A percentile compares a stretch with the other conserved stretches of the same genome.
phyloP scores from a whole-genome alignment of 2,888 invertebrate genomes.

The Tuberolachnus salignus region DNA sequence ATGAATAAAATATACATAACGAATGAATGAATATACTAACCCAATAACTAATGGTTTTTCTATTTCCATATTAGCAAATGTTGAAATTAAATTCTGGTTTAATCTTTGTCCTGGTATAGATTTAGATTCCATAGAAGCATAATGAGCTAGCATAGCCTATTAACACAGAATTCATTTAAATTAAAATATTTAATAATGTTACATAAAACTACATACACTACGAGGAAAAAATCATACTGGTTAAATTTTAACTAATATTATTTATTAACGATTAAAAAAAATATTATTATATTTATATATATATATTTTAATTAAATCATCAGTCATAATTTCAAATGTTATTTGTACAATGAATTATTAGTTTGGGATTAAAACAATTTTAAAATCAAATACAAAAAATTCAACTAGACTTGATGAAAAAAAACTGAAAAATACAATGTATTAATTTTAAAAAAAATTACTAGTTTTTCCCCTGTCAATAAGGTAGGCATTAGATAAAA shows the following conservation, averaged over 20 bases:
- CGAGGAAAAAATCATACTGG: neutral
- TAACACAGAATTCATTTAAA: neutral
- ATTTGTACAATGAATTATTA: no score
- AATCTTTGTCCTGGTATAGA: neutral
- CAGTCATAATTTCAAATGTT: no score
- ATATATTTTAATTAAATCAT: no score
- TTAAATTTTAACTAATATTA: neutral
- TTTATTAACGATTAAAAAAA: neutral
- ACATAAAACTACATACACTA: neutral
- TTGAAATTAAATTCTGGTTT: neutral
- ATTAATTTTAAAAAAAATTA: no score
- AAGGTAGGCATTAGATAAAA: no score
- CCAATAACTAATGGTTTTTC: neutral
- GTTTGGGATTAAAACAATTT: neutral
- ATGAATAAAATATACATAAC: no score
- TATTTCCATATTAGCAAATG: neutral
- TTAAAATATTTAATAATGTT: neutral
- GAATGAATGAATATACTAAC: neutral
- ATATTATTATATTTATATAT: neutral
- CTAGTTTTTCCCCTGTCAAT: no score
- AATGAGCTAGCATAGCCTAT: slow-evolving; percentile 14
- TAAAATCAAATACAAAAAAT: neutral
- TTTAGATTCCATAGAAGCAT: no score
- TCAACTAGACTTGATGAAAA: no score
- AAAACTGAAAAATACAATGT: no score